Evolutionary conservation across 1,140 invertebrate species (phyloP).

Genomic region (Plectus sambesii): DNA sequence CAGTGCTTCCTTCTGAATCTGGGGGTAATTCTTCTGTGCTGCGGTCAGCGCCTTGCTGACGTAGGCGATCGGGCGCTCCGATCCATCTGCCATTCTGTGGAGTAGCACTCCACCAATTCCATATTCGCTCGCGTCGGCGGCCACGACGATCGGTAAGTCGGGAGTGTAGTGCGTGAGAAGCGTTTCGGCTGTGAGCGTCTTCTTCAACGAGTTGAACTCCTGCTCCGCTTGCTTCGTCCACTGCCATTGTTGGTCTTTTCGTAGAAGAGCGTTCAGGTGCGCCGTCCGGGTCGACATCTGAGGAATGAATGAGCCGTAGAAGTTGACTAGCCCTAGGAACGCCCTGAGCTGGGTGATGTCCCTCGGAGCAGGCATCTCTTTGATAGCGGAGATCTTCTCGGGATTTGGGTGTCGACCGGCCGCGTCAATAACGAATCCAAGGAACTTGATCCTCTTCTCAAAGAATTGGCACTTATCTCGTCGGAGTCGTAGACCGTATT

Average conservation of each 20-base stretch:
- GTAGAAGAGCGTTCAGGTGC: constrained; percentile 13
- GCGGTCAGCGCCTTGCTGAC: constrained; percentile 45
- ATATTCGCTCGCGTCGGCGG: constrained; percentile 49
- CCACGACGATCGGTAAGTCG: constrained; percentile 41
- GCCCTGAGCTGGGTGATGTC: constrained; percentile 19
- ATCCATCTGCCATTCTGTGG: constrained; percentile 45
- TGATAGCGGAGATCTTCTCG: constrained; percentile 14
- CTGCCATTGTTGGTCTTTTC: constrained; percentile 14
- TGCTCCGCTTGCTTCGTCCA: constrained; percentile 15
- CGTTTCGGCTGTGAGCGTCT: too few relatives aligned
- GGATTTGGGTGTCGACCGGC: constrained; percentile 13
- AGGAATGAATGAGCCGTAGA: constrained; percentile 16
- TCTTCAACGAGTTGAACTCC: too few relatives aligned
- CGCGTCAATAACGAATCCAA: constrained; percentile 15
- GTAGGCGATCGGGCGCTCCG: constrained; percentile 48
- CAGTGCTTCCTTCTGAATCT: constrained; percentile 52
- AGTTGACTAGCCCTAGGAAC: constrained; percentile 28
- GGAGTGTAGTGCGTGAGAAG: constrained; percentile 46
- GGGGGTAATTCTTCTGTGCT: constrained; percentile 51
- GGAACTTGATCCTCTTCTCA: constrained; percentile 1
- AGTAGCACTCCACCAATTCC: constrained; percentile 49
- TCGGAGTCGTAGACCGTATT: constrained; percentile 11
- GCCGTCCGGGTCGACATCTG: background rate
- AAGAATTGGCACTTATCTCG: constrained; percentile 19
- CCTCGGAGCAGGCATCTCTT: constrained; percentile 20